Base-by-base conservation (phyloP, 1,140 invertebrate species). In the Mactra quadrangularis region DNA sequence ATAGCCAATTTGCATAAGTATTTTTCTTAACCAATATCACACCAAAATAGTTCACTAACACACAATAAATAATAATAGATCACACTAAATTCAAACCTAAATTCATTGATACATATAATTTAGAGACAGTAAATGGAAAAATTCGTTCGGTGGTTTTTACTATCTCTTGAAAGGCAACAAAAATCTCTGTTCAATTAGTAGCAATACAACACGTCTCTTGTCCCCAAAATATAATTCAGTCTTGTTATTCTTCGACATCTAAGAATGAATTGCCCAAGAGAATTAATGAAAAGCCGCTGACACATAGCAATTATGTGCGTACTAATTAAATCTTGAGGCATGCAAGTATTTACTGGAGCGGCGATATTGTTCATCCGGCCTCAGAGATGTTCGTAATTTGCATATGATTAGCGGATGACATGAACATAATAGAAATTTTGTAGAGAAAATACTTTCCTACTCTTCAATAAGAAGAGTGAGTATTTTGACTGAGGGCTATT, bases 311-410 rank as follows among this genome's bases (percentile, higher is more conserved):
- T 81, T 81, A 81, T 81, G 77, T 68, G 77, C 50, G 50, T 66
- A 81, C 77, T 81, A 81, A 81, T 81, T 81, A 81, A 81, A 81
- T 81, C 77, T 81, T 33, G 53, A 53, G 47, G 66, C 77, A 81
- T 81, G 77, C 77, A 81, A 81, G 77, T 81, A 81, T 81, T 81
- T 81, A 81, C 77, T 50, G 66, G 53, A 59, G 64, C 52, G 55
- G 53, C 50, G 33, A 53, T 45, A 81, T 81, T 81, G 77, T 81
- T 81, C 77, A 81, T 60, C 77, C 47, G 77, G 60, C 77, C 62
- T 81, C 47, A 19, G 66, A 81, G 77, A 81, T 68, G 77, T 68
- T 66, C 47, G 38, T 57, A 81, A 81, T 81, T 81, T 81, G 77
- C 77, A 81, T 81, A 81, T 71, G 45, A 71, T 81, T 81, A 81